Percentiles rank a stretch among this genome's conserved stretches.
Conservation (phyloP, 2,888 invertebrate genomes). For the Drosophila yooni region DNA sequence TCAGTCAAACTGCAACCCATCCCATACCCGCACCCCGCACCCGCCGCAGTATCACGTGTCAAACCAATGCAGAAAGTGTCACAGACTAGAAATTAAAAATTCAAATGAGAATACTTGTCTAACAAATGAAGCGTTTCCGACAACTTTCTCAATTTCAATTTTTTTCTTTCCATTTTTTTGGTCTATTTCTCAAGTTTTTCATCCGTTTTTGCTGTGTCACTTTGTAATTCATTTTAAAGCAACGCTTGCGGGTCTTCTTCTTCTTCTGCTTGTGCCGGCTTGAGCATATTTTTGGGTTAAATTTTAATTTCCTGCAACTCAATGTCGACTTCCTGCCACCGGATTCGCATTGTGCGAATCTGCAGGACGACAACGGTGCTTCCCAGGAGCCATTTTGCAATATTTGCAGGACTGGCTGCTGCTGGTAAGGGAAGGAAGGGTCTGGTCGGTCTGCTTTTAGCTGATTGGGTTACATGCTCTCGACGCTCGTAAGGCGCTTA, state of each 20-base stretch:
- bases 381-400: slow-evolving; percentile 5
- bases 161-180: not conserved
- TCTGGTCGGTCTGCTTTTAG: slow-evolving; percentile 34
- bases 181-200: not conserved
- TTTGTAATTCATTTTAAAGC: slow-evolving; percentile 60
- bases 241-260: slow-evolving; percentile 1
- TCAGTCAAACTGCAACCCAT: not conserved
- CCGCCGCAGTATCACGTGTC: slow-evolving; percentile 46
- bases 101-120: slow-evolving; percentile 63
- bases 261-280: slow-evolving; percentile 1
- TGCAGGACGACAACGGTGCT: slow-evolving; percentile 8
- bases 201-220: slow-evolving; percentile 25
- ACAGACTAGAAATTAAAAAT: slow-evolving; percentile 71
- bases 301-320: slow-evolving; percentile 79
- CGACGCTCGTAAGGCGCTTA: slow-evolving; percentile 41
- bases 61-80: slow-evolving; percentile 74
- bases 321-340: slow-evolving; percentile 61
- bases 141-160: not conserved
- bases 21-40: not conserved
- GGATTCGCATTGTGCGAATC: slow-evolving; percentile 20
- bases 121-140: slow-evolving; percentile 74
- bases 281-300: slow-evolving; percentile 60
- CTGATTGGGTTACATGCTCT: slow-evolving; percentile 43
- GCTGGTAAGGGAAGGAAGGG: slow-evolving; percentile 4
- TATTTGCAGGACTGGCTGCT: slow-evolving; percentile 2